Evolutionary conservation across 2,797 vertebrate species (phyloP), one percentile per base, ranked within the genome.

Genomic region (Melanotaenia parkinsoni): DNA sequence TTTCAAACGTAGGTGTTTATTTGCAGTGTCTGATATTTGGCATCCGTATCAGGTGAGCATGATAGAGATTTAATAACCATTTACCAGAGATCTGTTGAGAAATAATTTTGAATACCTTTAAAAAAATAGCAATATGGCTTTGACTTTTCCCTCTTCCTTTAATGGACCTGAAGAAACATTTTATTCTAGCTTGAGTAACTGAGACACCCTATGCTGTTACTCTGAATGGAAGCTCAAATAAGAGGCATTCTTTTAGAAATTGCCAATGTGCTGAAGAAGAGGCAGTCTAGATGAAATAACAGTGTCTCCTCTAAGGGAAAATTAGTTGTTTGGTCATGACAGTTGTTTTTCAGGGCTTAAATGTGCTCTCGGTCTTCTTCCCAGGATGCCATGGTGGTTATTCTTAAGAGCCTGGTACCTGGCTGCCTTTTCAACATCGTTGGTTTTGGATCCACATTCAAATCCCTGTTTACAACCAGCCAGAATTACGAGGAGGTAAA

Each of bases 341-440:
- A 63, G 66, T 71, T 47, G 56, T 64, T 69, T 24, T 9, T 83
- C 22, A 58, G 5, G 33, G 59, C 5, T 33, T 70, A 35, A 53
- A 67, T 64, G 24, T 64, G 63, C 28, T 56, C 45, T 57, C 1
- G 9, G 40, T 4, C 58, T 60, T 73, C 56, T 76, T 79, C 62
- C 40, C 90, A 99, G 98, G 96, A 98, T 12, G 95, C 97, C 78
- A 95, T 98, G 93, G 73, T 98, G 86, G 96, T 98, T 79, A 90
- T 95, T 75, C 94, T 99, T 40, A 98, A 99, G 86, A 99, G 97
- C 86, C 96, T 98, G 20, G 92, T 96, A 84, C 97, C 98, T 2
- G 85, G 92, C 0, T 97, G 96, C 81, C 91, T 98, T 57, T 99
- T 99, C 93, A 99, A 99, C 9, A 8, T 99, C 74, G 71, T 99